Conservation (phyloP, 2,113 vertebrate species). For the Corythoichthys haematopterus region DNA sequence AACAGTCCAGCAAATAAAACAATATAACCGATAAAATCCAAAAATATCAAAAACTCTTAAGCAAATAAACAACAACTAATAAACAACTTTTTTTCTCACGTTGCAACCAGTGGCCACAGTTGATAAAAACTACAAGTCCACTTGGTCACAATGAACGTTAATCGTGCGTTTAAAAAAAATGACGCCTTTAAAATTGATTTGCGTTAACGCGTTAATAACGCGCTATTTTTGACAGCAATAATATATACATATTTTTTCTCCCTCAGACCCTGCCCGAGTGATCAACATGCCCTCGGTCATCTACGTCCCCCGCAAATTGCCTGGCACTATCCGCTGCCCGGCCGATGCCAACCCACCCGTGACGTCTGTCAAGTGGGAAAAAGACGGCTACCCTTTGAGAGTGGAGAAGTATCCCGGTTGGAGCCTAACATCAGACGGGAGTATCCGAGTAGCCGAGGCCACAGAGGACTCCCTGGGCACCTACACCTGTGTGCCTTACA, state of each 20-base stretch:
- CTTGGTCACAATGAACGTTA: no score
- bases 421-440: conserved; percentile 92
- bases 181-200: no score
- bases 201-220: no score
- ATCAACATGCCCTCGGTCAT: conserved; percentile 97
- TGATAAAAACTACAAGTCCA: no score
- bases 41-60: no score
- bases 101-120: no score
- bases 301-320: conserved; percentile 94
- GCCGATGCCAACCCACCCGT: conserved; percentile 94
- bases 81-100: no score
- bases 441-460: conserved; percentile 94
- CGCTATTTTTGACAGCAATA: no score
- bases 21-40: no score
- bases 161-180: no score
- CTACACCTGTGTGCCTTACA: conserved; percentile 99
- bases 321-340: conserved; percentile 95
- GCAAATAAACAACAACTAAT: no score
- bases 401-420: conserved; percentile 94
- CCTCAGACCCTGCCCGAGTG: conserved; percentile 90
- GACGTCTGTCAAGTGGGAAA: conserved; percentile 94
- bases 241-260: background rate
- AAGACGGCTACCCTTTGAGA: conserved; percentile 91
- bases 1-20: no score
- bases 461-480: conserved; percentile 98